phyloP scores from a whole-genome alignment of 1,140 invertebrate genomes.

The Drosophila tropicalis region DNA sequence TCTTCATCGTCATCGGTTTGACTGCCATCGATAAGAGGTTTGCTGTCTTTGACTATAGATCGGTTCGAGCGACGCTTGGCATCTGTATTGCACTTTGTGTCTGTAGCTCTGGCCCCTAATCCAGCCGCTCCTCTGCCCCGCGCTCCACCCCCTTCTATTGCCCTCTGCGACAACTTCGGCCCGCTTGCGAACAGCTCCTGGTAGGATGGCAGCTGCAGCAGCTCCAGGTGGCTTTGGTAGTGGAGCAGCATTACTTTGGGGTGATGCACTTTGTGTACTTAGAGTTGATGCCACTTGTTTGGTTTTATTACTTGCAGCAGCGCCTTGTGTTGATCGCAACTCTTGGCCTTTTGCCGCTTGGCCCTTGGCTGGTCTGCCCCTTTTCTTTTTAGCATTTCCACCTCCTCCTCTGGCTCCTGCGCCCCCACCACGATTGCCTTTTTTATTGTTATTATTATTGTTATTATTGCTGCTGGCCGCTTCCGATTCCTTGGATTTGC shows the following conservation, averaged over 20 bases:
- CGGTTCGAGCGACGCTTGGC: slow-evolving; percentile 72
- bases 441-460: slow-evolving; percentile 42
- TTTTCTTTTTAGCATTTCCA: slow-evolving; percentile 58
- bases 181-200: slow-evolving; percentile 85
- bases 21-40: slow-evolving; percentile 48
- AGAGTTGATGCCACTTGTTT: slow-evolving; percentile 24
- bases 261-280: slow-evolving; percentile 7
- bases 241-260: not conserved
- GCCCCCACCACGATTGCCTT: not conserved
- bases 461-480: slow-evolving; percentile 38
- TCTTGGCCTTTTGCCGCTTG: slow-evolving; percentile 19
- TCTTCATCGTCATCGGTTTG: slow-evolving; percentile 39
- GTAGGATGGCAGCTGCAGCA: slow-evolving; percentile 69
- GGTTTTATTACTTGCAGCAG: slow-evolving; percentile 63
- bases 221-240: not conserved
- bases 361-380: slow-evolving; percentile 62
- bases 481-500: slow-evolving; percentile 67
- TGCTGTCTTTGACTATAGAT: slow-evolving; percentile 58
- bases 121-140: slow-evolving; percentile 37
- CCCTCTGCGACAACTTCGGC: slow-evolving; percentile 82
- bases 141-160: slow-evolving; percentile 54
- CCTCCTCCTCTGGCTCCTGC: slow-evolving; percentile 27
- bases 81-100: slow-evolving; percentile 46
- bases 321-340: slow-evolving; percentile 1
- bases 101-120: not conserved